Evolutionary conservation across 2,113 vertebrate species (phyloP).

Genomic region (Fukomys damarensis): DNA sequence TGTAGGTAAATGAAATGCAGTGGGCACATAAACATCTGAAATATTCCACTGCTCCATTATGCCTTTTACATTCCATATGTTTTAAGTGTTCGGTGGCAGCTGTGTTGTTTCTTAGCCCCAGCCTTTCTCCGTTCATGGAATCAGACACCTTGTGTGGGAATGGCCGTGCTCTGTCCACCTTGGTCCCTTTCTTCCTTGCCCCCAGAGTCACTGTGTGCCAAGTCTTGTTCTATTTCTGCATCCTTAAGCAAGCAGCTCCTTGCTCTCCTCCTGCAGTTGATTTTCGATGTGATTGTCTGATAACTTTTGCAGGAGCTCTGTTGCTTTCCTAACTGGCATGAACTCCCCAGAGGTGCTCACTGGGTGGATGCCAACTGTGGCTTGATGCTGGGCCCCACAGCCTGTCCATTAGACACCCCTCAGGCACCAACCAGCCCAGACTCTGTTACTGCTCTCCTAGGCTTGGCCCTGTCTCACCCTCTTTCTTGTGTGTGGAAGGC

Average conservation of each 20-base stretch:
- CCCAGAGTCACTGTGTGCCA: neutral
- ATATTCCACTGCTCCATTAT: neutral
- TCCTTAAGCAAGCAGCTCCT: neutral
- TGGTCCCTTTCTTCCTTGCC: neutral
- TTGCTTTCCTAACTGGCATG: neutral
- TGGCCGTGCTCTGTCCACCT: fast-evolving
- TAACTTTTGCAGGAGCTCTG: neutral
- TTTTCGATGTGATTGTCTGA: neutral
- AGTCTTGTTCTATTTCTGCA: neutral
- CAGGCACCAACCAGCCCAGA: no score
- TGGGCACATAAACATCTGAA: neutral
- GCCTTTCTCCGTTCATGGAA: neutral
- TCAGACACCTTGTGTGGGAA: neutral
- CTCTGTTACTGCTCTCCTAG: neutral
- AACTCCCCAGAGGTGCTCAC: neutral
- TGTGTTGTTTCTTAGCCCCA: neutral
- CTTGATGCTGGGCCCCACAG: neutral
- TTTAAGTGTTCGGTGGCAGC: neutral
- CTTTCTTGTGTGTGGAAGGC: neutral
- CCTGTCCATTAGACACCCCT: no score
- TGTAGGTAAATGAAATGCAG: neutral
- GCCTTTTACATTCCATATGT: neutral
- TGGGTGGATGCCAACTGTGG: neutral
- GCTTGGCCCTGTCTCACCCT: neutral
- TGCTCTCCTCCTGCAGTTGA: neutral